Evolutionary conservation across 2,113 vertebrate genomes (phyloP).

Genomic region (Cryptomyrus ogoouensis): DNA sequence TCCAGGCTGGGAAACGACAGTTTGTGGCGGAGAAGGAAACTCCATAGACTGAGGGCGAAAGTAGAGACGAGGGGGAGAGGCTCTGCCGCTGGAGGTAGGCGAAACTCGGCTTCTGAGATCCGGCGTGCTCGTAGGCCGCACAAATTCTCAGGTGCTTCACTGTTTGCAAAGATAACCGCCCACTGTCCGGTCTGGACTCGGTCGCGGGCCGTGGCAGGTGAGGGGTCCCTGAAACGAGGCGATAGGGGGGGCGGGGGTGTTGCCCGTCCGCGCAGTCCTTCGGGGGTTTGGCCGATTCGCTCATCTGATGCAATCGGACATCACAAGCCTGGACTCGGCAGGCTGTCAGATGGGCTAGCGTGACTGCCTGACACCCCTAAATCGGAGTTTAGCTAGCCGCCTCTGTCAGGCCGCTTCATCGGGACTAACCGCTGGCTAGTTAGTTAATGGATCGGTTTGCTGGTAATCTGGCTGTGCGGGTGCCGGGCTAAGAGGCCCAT

Average conservation of each 20-base stretch:
- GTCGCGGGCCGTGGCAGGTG: background rate
- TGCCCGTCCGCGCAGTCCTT: background rate
- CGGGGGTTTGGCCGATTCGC: background rate
- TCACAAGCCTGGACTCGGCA: background rate
- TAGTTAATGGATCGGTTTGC: background rate
- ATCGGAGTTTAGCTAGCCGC: background rate
- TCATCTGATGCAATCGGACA: conserved; percentile 20
- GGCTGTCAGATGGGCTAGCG: background rate
- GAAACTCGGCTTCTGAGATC: background rate
- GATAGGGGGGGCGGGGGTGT: background rate
- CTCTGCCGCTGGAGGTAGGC: conserved; percentile 50
- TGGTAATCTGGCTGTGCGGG: background rate
- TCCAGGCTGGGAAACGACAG: conserved; percentile 51
- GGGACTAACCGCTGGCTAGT: background rate
- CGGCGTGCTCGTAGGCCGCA: conserved; percentile 19
- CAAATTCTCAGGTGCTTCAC: conserved; percentile 9
- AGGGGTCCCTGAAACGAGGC: background rate
- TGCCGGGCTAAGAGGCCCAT: background rate
- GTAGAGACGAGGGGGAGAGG: conserved; percentile 28
- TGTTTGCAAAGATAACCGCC: background rate
- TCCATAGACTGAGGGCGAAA: conserved; percentile 35
- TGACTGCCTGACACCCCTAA: background rate
- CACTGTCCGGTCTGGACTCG: background rate
- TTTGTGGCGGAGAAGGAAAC: conserved; percentile 45
- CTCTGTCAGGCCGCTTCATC: background rate